Conservation (phyloP, 2,888 invertebrate species). For the Diaphora mendica region DNA sequence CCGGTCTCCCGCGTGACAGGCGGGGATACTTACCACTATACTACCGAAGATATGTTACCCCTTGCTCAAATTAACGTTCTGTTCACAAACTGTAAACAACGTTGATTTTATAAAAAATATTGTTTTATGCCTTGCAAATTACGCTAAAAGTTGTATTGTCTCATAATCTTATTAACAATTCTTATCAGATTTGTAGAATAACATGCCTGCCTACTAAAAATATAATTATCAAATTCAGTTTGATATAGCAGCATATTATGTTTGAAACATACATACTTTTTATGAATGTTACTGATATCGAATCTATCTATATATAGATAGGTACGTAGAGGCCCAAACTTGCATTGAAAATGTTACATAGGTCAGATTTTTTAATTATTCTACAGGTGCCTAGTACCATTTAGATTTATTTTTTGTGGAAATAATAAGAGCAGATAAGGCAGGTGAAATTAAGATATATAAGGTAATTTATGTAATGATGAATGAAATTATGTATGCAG, state of each 20-base stretch:
- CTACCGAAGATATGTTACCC: constrained; percentile 75
- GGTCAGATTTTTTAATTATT: no score
- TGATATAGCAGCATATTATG: background rate
- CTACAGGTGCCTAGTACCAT: no score
- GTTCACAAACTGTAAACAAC: background rate
- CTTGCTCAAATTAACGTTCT: background rate
- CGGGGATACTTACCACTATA: constrained; percentile 87
- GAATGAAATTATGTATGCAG: no score
- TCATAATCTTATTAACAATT: background rate
- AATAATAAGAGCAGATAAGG: no score
- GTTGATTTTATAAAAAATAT: background rate
- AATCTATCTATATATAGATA: background rate
- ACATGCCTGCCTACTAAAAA: background rate
- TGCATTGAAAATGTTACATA: background rate
- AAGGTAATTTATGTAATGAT: no score
- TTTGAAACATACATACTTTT: background rate
- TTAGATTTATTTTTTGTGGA: no score
- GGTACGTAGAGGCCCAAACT: background rate
- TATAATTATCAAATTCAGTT: background rate
- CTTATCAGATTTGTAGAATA: background rate
- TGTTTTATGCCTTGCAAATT: background rate
- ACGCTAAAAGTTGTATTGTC: no score
- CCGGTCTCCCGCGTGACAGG: constrained; percentile 86
- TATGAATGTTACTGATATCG: background rate
- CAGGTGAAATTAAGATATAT: no score